Evolutionary conservation across 2,113 vertebrate species (phyloP).

Genomic region (Pelecanoides urinatrix): DNA sequence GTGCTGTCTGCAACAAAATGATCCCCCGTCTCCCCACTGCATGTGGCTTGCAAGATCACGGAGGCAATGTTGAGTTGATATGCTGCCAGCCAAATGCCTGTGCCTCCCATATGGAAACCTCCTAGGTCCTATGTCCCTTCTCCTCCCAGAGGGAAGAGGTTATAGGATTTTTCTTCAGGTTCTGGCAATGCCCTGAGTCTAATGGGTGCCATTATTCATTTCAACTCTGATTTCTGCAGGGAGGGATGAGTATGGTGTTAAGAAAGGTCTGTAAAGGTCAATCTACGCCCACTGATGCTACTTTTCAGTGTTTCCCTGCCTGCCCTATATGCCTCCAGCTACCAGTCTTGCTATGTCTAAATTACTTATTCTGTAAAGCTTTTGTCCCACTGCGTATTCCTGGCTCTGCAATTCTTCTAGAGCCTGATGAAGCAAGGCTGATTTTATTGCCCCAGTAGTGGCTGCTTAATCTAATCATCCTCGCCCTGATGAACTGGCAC

Average conservation of each 20-base stretch:
- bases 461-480: constrained; percentile 11
- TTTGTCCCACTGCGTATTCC: not conserved
- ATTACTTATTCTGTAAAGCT: not conserved
- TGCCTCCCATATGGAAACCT: not conserved
- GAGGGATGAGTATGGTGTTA: not conserved
- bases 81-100: not conserved
- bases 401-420: not conserved
- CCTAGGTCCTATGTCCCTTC: not conserved
- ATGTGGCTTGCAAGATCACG: not conserved
- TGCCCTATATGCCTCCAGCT: not conserved
- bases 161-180: not conserved
- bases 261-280: not conserved
- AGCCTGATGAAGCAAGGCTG: not conserved
- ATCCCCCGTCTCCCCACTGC: not conserved
- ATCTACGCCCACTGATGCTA: not conserved
- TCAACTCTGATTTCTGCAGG: not conserved
- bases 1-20: not conserved
- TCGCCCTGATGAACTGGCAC: not conserved
- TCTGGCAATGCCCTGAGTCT: not conserved
- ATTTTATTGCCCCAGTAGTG: constrained; percentile 26
- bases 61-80: not conserved
- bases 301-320: not conserved
- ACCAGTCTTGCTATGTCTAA: not conserved
- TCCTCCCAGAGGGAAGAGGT: not conserved
- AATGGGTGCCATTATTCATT: not conserved